phyloP scores from a whole-genome alignment of 2,113 vertebrate species.

The Calyptommatus sinebrachiatus region DNA sequence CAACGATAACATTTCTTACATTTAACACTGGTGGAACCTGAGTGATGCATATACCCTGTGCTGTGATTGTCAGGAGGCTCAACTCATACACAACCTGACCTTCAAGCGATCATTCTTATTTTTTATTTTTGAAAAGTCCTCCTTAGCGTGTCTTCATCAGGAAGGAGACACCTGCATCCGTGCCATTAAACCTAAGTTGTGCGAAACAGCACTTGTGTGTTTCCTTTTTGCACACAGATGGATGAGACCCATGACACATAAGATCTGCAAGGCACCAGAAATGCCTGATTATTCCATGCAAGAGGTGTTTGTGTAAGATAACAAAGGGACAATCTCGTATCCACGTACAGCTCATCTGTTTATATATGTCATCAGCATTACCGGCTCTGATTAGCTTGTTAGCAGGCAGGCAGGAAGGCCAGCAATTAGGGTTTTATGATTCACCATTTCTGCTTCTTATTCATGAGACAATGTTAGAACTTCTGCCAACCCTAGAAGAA shows the following conservation, averaged over 20 bases:
- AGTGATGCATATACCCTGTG: not conserved
- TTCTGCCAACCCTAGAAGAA: constrained; percentile 65
- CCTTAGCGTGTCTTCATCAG: constrained; percentile 62
- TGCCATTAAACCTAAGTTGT: constrained; percentile 37
- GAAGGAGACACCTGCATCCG: constrained; percentile 80
- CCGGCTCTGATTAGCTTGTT: constrained; percentile 66
- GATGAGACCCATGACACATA: constrained; percentile 66
- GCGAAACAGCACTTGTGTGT: constrained; percentile 49
- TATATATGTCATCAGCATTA: constrained; percentile 56
- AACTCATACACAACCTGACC: constrained; percentile 43
- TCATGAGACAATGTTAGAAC: constrained; percentile 68
- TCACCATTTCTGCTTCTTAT: constrained; percentile 72
- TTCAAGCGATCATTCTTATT: constrained; percentile 58
- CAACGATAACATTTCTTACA: not conserved
- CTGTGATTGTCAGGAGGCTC: constrained; percentile 2
- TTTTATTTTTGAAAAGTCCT: constrained; percentile 3
- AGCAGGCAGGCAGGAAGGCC: constrained; percentile 71
- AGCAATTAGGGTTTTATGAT: constrained; percentile 70
- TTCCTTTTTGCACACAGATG: constrained; percentile 68
- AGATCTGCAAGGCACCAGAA: constrained; percentile 61
- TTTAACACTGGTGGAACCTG: not conserved
- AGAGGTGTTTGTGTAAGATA: constrained; percentile 75
- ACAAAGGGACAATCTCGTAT: constrained; percentile 69
- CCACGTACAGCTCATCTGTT: constrained; percentile 67
- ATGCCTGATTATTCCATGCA: constrained; percentile 64